Base-by-base conservation (phyloP, 2,113 vertebrate species). In the Spea bombifrons region DNA sequence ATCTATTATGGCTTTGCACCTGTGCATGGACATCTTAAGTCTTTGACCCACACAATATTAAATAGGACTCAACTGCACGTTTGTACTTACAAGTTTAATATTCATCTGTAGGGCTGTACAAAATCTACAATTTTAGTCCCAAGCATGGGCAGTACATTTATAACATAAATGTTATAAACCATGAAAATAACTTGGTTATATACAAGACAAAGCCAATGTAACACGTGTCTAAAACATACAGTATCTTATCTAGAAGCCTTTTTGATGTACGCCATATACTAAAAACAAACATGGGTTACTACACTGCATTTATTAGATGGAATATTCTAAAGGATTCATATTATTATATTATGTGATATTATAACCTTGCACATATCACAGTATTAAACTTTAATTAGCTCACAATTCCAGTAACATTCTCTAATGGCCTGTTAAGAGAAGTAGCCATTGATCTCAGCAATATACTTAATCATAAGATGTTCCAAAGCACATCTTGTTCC, bases 11-110 rank as follows among this genome's bases (percentile, higher is more conserved):
- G n/a, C 8, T 64, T 16, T 64, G 15, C 61, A 64, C n/a, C 1
- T 13, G n/a, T 64, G 61, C 61, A 64, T 7, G 13, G n/a, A 9
- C 61, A 64, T 15, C 30, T 64, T 64, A 13, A 16, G 61, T 64
- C 61, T 64, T 30, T 64, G 61, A 64, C 61, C 61, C 61, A 64
- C 5, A 17, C 30, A 64, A 64, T 64, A 64, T 64, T 64, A 64
- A 64, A 64, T 6, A 64, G 16, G 55, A 59, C 10, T 59, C 15
- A 59, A 4, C 55, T 59, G 12, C 10, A 59, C 5, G 2, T 59
- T 9, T 59, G 10, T 13, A 59, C 55, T 13, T 59, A 59, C 15
- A 9, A 13, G 8, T 59, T 9, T 13, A 59, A 13, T 5, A 59
- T 12, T 5, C 55, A 12, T 59, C 8, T 59, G 8, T 59, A 59